These are phyloP conservation scores for Lasioglossum zephyrum DNA, from an alignment of 2,888 invertebrate genomes.

Conservation along the genomic window DNA sequence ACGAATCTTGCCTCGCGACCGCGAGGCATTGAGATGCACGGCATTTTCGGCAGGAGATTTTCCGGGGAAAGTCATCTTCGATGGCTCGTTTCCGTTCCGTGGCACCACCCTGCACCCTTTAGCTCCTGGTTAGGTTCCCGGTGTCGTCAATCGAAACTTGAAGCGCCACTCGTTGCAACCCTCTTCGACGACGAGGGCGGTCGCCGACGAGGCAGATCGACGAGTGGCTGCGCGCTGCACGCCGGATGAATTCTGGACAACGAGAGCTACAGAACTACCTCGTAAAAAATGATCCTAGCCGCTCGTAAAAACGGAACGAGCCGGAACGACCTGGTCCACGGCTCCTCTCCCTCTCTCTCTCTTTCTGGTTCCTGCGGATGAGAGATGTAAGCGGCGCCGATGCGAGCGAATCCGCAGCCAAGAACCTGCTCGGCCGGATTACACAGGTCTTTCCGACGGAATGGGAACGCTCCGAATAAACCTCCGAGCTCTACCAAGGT, in stretches of 20 bases:
- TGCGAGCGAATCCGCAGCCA: not conserved
- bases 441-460: slow-evolving; percentile 7
- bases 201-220: slow-evolving; percentile 29
- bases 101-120: not conserved
- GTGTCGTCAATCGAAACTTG: slow-evolving; percentile 40
- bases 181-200: slow-evolving; percentile 17
- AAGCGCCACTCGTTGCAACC: slow-evolving; percentile 29
- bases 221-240: slow-evolving; percentile 49
- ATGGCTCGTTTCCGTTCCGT: slow-evolving; percentile 31
- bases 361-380: not conserved
- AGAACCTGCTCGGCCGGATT: slow-evolving; percentile 18
- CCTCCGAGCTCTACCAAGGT: not conserved
- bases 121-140: not conserved
- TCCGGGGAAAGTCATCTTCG: slow-evolving; percentile 22
- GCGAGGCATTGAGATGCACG: slow-evolving; percentile 14
- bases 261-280: slow-evolving; percentile 43
- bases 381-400: slow-evolving; percentile 19
- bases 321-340: slow-evolving; percentile 5
- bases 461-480: slow-evolving; percentile 25
- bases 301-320: slow-evolving; percentile 60
- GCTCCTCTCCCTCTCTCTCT: not conserved
- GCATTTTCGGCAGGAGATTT: slow-evolving; percentile 37
- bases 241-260: slow-evolving; percentile 61
- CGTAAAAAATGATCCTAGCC: slow-evolving; percentile 66
- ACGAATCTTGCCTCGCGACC: not conserved